phyloP scores from a whole-genome alignment of 53 echinoderm and acorn worm species.

The Temnopleurus reevesii region DNA sequence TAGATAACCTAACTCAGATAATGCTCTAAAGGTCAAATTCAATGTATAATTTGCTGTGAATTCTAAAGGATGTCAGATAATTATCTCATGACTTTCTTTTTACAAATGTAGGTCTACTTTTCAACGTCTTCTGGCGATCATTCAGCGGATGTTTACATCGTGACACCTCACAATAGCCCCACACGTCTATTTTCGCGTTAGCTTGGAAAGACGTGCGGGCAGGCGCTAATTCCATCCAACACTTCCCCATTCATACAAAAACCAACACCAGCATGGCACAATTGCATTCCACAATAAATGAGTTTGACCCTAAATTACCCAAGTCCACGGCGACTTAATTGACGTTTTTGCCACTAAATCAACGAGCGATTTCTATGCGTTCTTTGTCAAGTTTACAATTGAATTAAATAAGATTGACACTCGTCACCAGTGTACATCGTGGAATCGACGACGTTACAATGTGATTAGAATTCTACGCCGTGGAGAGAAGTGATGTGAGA shows the following conservation, averaged over 20 bases:
- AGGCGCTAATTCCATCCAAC: constrained; percentile 11
- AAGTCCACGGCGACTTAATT: constrained; percentile 28
- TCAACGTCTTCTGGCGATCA: not conserved
- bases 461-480: constrained; percentile 25
- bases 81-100: not conserved
- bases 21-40: no score
- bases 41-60: no score
- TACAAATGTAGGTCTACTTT: not conserved
- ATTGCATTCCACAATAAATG: constrained; percentile 40
- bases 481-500: not conserved
- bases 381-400: constrained; percentile 29
- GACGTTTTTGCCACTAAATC: constrained; percentile 41
- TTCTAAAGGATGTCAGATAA: no score
- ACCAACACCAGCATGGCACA: constrained; percentile 2
- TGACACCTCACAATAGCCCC: constrained; percentile 29
- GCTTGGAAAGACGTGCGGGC: constrained; percentile 6
- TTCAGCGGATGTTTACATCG: not conserved
- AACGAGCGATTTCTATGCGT: constrained; percentile 5
- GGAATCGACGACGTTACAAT: constrained; percentile 14
- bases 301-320: constrained; percentile 58
- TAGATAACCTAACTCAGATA: no score
- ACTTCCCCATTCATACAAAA: constrained; percentile 34
- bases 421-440: not conserved
- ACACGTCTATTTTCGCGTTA: constrained; percentile 21
- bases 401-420: constrained; percentile 43